Conservation (phyloP, 1,140 invertebrate species). For the Ericerus pela region DNA sequence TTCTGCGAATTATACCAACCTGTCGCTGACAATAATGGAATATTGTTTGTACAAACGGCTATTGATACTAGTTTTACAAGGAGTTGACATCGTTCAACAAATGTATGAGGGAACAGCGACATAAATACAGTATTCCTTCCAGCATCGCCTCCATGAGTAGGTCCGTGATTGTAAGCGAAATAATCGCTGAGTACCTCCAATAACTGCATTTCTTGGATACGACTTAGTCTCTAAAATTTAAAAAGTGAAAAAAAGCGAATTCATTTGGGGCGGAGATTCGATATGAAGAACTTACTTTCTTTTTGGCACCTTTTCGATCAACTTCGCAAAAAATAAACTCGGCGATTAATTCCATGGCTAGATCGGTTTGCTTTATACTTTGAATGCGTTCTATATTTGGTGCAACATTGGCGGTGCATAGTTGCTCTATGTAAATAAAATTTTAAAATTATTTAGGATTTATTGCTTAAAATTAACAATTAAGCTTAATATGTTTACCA, state of each 20-base stretch:
- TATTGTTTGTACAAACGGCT: slow-evolving; percentile 54
- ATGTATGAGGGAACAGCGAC: slow-evolving; percentile 54
- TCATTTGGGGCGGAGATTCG: neutral
- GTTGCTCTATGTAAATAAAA: neutral
- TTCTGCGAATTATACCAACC: too few species aligned
- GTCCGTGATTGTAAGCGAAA: slow-evolving; percentile 39
- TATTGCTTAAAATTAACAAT: neutral
- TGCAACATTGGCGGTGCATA: neutral
- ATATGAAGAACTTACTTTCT: slow-evolving; percentile 21
- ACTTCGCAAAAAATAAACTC: slow-evolving; percentile 69
- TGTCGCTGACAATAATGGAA: slow-evolving; percentile 52
- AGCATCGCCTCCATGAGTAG: slow-evolving; percentile 41
- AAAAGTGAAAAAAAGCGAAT: too few species aligned
- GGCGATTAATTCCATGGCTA: slow-evolving; percentile 58
- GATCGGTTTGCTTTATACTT: slow-evolving; percentile 29
- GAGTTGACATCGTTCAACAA: slow-evolving; percentile 46
- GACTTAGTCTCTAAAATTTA: slow-evolving; percentile 35
- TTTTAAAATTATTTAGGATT: neutral
- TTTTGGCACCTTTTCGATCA: slow-evolving; percentile 39
- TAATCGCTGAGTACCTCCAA: slow-evolving; percentile 59
- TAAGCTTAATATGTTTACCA: neutral
- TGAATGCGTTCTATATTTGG: neutral
- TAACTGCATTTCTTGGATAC: slow-evolving; percentile 57
- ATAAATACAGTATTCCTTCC: slow-evolving; percentile 65
- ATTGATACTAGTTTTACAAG: slow-evolving; percentile 64